Evolutionary conservation across 2,888 invertebrate species (phyloP).

Genomic region (Branchinecta sandiegonensis): DNA sequence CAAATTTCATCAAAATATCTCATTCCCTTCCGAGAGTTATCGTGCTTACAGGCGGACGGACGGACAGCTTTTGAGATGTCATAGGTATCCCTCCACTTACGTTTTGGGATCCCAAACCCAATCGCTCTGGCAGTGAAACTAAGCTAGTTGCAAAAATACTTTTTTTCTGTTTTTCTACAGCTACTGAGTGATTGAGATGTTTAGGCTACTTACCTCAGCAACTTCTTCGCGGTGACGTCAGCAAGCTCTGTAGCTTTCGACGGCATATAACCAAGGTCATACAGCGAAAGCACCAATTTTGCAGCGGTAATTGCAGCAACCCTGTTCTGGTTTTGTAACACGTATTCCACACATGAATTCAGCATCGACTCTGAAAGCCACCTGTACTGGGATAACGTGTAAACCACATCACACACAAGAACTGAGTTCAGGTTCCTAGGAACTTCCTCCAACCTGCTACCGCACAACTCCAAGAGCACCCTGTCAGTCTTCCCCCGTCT

Average conservation of each 20-base stretch:
- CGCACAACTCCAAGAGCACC: not conserved
- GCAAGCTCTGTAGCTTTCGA: not conserved
- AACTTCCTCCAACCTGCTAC: not conserved
- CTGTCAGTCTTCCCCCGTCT: not conserved
- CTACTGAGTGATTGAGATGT: not conserved
- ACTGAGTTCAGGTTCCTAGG: not conserved
- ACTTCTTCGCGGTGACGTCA: not conserved
- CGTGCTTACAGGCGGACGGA: too few species aligned
- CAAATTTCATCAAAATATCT: too few species aligned
- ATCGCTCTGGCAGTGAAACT: too few species aligned
- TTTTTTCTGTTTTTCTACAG: too few species aligned
- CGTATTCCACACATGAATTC: slow-evolving; percentile 1
- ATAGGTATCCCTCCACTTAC: too few species aligned
- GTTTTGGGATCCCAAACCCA: too few species aligned
- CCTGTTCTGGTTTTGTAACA: not conserved
- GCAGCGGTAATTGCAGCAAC: not conserved
- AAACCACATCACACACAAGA: not conserved
- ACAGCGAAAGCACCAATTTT: not conserved
- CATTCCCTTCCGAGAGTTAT: too few species aligned
- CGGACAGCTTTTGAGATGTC: too few species aligned
- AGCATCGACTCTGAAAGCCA: not conserved
- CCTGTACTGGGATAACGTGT: not conserved
- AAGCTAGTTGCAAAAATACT: too few species aligned
- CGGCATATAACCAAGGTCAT: not conserved
- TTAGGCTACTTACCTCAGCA: not conserved